A percentile compares a stretch with the other conserved stretches of the same genome.
phyloP scores from a whole-genome alignment of 2,797 vertebrate species.

The Rhyacichthys aspro region DNA sequence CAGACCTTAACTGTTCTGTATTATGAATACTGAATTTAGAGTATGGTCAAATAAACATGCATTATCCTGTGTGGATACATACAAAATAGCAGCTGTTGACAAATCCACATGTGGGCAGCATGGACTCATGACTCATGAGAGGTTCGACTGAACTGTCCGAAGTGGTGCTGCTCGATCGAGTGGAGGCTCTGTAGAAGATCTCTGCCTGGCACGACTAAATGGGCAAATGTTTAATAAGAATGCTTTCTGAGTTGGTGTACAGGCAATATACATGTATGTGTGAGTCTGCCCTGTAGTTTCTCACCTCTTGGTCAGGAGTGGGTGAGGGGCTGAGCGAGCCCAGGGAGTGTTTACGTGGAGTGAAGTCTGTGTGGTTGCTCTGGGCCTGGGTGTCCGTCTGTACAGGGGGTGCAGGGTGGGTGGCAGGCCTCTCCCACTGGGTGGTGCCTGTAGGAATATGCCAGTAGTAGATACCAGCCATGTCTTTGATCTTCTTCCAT shows the following conservation, averaged over 20 bases:
- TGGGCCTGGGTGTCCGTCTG: constrained; percentile 43
- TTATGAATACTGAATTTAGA: not conserved
- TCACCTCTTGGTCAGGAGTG: constrained; percentile 95
- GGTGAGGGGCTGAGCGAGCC: constrained; percentile 90
- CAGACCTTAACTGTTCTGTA: constrained; percentile 1
- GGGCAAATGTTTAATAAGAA: not conserved
- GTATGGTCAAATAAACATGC: not conserved
- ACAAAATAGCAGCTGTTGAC: constrained; percentile 86
- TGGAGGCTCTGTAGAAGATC: constrained; percentile 76
- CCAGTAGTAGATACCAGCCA: constrained; percentile 97
- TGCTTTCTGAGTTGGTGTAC: not conserved
- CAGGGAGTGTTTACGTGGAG: constrained; percentile 85
- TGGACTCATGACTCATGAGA: constrained; percentile 62
- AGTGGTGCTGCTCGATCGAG: constrained; percentile 77
- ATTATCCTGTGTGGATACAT: constrained; percentile 38
- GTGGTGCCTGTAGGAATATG: constrained; percentile 98
- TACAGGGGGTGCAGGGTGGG: constrained; percentile 70
- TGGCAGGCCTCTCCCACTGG: constrained; percentile 92
- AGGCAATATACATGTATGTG: not conserved
- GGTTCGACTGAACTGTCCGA: constrained; percentile 80
- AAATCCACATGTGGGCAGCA: constrained; percentile 80
- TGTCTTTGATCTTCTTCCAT: constrained; percentile 96
- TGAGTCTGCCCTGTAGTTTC: constrained; percentile 7
- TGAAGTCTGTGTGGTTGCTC: constrained; percentile 37
- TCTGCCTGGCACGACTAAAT: constrained; percentile 70